phyloP scores from a whole-genome alignment of 2,797 vertebrate genomes.

The Propithecus perrieri region DNA sequence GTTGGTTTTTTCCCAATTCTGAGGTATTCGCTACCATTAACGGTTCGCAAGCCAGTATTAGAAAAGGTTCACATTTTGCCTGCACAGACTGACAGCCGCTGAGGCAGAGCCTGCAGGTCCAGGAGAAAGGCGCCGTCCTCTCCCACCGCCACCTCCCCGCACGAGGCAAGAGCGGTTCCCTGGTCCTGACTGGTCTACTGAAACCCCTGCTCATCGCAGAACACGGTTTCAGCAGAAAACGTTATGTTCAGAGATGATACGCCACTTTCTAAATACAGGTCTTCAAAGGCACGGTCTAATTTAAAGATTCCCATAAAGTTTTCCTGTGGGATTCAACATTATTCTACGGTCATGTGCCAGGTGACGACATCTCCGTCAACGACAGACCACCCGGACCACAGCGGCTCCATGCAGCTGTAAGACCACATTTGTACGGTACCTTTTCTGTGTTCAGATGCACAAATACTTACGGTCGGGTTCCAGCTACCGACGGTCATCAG shows the following conservation, averaged over 20 bases:
- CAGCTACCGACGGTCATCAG: not conserved
- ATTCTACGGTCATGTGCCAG: not conserved
- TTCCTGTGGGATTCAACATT: not conserved
- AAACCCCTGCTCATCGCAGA: not conserved
- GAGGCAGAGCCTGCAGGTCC: not conserved
- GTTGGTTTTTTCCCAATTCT: no score
- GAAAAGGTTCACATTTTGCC: not conserved
- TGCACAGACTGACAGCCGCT: accelerated
- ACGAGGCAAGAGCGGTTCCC: accelerated
- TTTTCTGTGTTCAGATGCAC: not conserved
- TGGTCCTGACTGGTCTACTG: accelerated
- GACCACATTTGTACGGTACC: no score
- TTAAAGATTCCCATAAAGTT: not conserved
- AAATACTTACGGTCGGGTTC: not conserved
- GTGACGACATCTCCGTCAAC: not conserved
- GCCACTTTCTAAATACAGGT: not conserved
- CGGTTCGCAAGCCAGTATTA: accelerated
- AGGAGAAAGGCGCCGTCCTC: accelerated
- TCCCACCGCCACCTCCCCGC: accelerated
- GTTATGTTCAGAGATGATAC: accelerated
- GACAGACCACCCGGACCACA: not conserved
- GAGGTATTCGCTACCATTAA: not conserved
- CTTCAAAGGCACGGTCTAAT: not conserved
- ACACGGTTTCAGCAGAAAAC: not conserved
- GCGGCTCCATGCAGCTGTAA: no score